A percentile compares a stretch with the other conserved stretches of the same genome.
These are phyloP conservation scores for Orchestes rusci DNA, from an alignment of 2,888 invertebrate species.

Conservation along the genomic window DNA sequence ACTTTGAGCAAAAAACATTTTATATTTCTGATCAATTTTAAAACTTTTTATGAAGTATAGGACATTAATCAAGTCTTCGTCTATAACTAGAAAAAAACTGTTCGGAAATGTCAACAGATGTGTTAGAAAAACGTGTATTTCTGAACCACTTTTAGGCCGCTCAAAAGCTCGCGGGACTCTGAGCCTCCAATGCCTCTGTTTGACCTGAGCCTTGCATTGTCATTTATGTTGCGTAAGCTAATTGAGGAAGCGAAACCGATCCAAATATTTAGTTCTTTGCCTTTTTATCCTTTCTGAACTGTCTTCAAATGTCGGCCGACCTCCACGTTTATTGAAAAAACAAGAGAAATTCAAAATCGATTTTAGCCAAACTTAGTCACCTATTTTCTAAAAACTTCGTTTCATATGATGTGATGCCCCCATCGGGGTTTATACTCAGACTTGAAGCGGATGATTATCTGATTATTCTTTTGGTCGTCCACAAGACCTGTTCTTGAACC, in stretches of 20 bases:
- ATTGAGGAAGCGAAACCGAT: constrained; percentile 2
- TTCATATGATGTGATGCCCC: constrained; percentile 1
- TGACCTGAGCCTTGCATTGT: neutral
- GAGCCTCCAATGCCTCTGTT: constrained; percentile 1
- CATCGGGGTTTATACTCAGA: constrained; percentile 2
- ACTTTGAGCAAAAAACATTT: no score
- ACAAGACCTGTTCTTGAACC: neutral
- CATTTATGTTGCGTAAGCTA: constrained; percentile 1
- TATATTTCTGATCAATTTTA: no score
- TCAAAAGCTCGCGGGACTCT: no score
- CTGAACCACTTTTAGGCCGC: no score
- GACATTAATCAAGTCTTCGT: no score
- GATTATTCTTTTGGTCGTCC: neutral
- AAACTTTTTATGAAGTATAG: no score
- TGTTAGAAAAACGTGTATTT: no score
- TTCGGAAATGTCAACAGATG: no score
- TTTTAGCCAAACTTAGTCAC: no score
- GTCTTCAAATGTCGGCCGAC: constrained; percentile 1
- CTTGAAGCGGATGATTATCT: neutral
- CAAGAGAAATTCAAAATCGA: no score
- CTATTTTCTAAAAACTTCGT: neutral
- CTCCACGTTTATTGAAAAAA: neutral
- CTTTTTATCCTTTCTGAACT: constrained; percentile 1
- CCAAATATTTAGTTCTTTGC: neutral
- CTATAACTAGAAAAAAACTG: no score